Percentiles rank a stretch among this genome's conserved stretches.
Evolutionary conservation across 2,888 invertebrate species (phyloP).

Genomic region (Heliconius ethilla): DNA sequence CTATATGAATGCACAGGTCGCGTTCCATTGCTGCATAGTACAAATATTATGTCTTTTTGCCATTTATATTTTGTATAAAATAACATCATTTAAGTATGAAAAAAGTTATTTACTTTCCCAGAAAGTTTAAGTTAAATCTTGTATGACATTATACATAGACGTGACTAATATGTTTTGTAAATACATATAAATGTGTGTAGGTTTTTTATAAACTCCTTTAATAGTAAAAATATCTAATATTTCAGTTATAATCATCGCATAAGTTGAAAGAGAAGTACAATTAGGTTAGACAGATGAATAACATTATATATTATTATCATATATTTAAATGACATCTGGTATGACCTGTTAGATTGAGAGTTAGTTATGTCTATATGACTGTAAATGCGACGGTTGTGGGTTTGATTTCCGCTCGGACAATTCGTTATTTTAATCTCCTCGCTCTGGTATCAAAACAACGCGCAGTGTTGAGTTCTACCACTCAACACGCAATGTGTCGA

Average conservation of each 20-base stretch:
- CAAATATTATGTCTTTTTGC: slow-evolving; percentile 10
- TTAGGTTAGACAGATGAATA: neutral
- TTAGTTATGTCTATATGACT: too few species aligned
- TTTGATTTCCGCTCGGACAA: neutral
- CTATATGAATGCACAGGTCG: slow-evolving; percentile 12
- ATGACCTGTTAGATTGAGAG: neutral
- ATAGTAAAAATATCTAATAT: neutral
- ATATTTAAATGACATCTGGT: neutral
- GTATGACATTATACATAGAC: neutral
- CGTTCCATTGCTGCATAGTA: slow-evolving; percentile 16
- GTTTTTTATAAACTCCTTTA: slow-evolving; percentile 1
- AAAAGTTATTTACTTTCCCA: neutral
- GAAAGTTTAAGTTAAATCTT: neutral
- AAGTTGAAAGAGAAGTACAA: slow-evolving; percentile 15
- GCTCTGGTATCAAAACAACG: neutral
- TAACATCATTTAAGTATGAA: neutral
- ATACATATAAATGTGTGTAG: neutral
- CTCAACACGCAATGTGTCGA: neutral
- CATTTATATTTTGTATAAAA: slow-evolving; percentile 9
- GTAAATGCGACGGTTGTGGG: neutral
- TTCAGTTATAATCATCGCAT: neutral
- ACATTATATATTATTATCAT: slow-evolving; percentile 1
- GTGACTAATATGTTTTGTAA: slow-evolving; percentile 9
- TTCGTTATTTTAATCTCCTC: neutral
- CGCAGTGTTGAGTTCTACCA: neutral